A percentile compares a stretch with the other conserved stretches of the same genome.
Evolutionary conservation across 2,113 vertebrate genomes (phyloP).

Genomic region (Prunella fulvescens): DNA sequence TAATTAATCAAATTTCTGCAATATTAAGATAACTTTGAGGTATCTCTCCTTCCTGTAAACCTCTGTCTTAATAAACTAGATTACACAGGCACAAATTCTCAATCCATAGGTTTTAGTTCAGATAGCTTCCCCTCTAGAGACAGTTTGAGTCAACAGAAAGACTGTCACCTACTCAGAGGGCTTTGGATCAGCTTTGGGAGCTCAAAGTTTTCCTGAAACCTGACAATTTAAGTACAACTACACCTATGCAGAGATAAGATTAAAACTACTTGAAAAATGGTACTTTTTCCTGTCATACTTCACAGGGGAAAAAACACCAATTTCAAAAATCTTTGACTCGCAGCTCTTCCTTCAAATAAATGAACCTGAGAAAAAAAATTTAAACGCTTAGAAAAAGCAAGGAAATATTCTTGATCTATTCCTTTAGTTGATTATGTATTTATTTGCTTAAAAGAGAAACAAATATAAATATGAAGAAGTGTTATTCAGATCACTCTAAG

Average conservation of each 20-base stretch:
- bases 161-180: slow-evolving; percentile 14
- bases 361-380: neutral
- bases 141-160: slow-evolving; percentile 32
- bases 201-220: slow-evolving; percentile 14
- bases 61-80: neutral
- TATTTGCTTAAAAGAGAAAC: neutral
- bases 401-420: neutral
- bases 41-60: slow-evolving; percentile 8
- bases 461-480: neutral
- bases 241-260: slow-evolving; percentile 50
- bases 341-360: neutral
- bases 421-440: neutral
- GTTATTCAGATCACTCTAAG: neutral
- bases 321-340: neutral
- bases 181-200: slow-evolving; percentile 23
- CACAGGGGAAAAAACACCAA: fast-evolving
- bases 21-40: neutral
- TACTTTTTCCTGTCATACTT: neutral
- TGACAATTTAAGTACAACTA: slow-evolving; percentile 23
- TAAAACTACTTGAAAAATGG: slow-evolving; percentile 16
- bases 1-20: neutral
- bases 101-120: neutral
- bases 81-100: neutral
- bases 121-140: neutral
- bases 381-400: neutral